phyloP scores from a whole-genome alignment of 1,140 invertebrate genomes.

The Tetraneura akinire region DNA sequence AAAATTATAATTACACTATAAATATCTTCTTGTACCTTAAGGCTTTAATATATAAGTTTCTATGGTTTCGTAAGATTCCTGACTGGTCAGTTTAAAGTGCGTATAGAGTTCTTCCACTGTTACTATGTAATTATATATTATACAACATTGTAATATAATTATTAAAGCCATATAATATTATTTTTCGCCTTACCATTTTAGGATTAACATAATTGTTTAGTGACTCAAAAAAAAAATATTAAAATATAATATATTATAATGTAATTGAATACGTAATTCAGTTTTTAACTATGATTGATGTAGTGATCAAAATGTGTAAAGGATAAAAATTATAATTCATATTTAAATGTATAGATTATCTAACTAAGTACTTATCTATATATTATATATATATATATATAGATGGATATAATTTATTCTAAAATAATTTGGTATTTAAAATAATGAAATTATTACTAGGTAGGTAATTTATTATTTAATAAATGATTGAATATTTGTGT shows the following conservation, averaged over 20 bases:
- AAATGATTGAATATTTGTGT: too few relatives aligned
- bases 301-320: too few relatives aligned
- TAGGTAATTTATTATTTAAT: too few relatives aligned
- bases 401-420: too few relatives aligned
- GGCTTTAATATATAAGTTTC: background rate
- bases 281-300: too few relatives aligned
- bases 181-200: background rate
- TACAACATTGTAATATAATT: background rate
- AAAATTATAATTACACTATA: slow-evolving; percentile 10
- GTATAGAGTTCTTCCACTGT: background rate
- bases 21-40: background rate
- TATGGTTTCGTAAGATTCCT: background rate
- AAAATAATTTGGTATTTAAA: too few relatives aligned
- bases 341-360: too few relatives aligned
- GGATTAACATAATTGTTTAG: background rate
- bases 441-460: too few relatives aligned
- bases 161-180: background rate
- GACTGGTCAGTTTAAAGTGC: background rate
- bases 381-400: too few relatives aligned
- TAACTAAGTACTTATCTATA: too few relatives aligned
- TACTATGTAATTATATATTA: background rate
- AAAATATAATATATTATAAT: background rate
- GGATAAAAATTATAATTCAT: too few relatives aligned
- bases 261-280: background rate
- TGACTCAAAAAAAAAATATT: background rate